Conservation (phyloP, 1,140 invertebrate genomes). For the Venustaconcha ellipsiformis region DNA sequence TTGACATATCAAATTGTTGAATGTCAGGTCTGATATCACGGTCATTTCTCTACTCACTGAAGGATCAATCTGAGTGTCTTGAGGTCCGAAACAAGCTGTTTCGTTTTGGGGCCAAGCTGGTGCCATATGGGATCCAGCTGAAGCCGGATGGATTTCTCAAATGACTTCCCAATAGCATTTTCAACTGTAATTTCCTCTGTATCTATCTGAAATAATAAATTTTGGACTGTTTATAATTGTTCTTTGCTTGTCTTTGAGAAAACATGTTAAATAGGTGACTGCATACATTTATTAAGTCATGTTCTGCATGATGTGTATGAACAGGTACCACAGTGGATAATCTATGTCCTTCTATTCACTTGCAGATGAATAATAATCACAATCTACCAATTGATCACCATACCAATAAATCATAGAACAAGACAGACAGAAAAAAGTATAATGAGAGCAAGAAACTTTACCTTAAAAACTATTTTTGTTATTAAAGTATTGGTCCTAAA, state of each 20-base stretch:
- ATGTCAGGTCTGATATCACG: not conserved
- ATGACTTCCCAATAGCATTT: constrained; percentile 92
- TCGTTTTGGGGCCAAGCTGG: constrained; percentile 87
- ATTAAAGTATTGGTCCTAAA: no score
- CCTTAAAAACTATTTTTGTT: no score
- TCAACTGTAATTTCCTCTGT: constrained; percentile 90
- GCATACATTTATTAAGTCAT: constrained; percentile 7
- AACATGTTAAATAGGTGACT: no score
- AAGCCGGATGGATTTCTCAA: constrained; percentile 89
- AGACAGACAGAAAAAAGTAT: no score
- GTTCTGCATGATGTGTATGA: not conserved
- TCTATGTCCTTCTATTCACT: no score
- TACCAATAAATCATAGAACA: no score
- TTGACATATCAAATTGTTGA: not conserved
- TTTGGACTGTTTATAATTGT: no score
- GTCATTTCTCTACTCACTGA: constrained; percentile 73
- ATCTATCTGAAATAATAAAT: constrained; percentile 72
- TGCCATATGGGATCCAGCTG: constrained; percentile 97
- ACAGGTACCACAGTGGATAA: not conserved
- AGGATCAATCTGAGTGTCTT: constrained; percentile 89
- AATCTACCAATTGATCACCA: no score
- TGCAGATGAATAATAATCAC: no score
- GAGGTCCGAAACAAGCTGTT: constrained; percentile 89
- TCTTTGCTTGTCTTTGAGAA: no score
- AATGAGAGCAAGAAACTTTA: no score